phyloP scores from a whole-genome alignment of 2,797 vertebrate genomes.

The Oreochromis mossambicus region DNA sequence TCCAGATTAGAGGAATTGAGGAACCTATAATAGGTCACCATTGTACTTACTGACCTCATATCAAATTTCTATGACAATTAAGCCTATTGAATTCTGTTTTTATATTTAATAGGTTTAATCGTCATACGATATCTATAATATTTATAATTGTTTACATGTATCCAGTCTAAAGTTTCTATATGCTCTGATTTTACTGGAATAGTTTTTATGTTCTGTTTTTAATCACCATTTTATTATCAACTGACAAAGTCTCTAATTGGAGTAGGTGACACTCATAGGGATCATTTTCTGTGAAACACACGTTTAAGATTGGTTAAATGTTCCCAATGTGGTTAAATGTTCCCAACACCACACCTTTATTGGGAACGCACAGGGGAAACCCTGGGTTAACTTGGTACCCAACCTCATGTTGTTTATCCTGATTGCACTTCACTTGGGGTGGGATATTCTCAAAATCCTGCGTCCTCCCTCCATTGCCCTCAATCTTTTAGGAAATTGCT shows the following conservation, averaged over 20 bases:
- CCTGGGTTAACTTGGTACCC: background rate
- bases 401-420: background rate
- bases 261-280: background rate
- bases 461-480: background rate
- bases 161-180: background rate
- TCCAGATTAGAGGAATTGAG: background rate
- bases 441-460: background rate
- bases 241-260: background rate
- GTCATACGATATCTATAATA: background rate
- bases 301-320: background rate
- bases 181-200: background rate
- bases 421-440: background rate
- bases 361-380: background rate
- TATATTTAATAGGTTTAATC: background rate
- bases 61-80: background rate
- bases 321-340: background rate
- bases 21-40: background rate
- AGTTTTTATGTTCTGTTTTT: background rate
- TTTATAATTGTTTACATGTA: background rate
- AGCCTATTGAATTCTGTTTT: background rate
- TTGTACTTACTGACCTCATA: background rate
- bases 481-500: background rate
- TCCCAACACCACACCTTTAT: background rate
- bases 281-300: background rate
- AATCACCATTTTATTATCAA: background rate